Base-by-base conservation (phyloP, 2,888 invertebrate genomes). In the Pandemis heparana region DNA sequence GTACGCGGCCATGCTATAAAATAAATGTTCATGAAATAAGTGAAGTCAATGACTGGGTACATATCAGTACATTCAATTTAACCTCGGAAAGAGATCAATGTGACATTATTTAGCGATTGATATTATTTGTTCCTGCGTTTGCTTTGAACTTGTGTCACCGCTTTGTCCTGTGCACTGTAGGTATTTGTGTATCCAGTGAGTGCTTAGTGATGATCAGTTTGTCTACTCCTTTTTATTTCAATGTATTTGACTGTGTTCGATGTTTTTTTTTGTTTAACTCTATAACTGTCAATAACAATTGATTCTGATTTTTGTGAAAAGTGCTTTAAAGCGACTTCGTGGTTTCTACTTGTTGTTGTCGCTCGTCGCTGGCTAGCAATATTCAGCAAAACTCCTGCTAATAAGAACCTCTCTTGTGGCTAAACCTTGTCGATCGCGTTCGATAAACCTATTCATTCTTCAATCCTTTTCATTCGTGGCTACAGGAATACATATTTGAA, bases 41-140 rank as follows among this genome's bases (percentile, higher is more conserved):
- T 18, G 14, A 53, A 53, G 53, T 18, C 18, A 56, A 56, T 56
- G 56, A 56, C 23, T 23, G 16, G 53, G 53, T 18, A 16, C 56
- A 10, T 4, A 23, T 23, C 23, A 56, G 12, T 5, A n/a, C 5
- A 23, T 56, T 56, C 12, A 56, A 56, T 56, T 18, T 23, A 56
- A 68, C 43, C 16, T 38, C 60, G 48, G 48, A 48, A 71, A 18
- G 71, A 65, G 60, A 65, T 65, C 71, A 71, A 65, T 65, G 65
- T 60, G 48, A 18, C 39, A 16, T 60, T 32, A n/a, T 41, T 60
- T 59, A 18, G 32, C n/a, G 18, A 43, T 71, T 46, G 60, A 51
- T 60, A 51, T 60, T 48, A 39, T 9, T 23, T 65, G 48, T 60
- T 60, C 18, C 64, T 65, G 65, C 48, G 48, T 60, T 71, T 39